Base-by-base conservation (phyloP, 2,113 vertebrate species). In the Donacobius atricapilla region DNA sequence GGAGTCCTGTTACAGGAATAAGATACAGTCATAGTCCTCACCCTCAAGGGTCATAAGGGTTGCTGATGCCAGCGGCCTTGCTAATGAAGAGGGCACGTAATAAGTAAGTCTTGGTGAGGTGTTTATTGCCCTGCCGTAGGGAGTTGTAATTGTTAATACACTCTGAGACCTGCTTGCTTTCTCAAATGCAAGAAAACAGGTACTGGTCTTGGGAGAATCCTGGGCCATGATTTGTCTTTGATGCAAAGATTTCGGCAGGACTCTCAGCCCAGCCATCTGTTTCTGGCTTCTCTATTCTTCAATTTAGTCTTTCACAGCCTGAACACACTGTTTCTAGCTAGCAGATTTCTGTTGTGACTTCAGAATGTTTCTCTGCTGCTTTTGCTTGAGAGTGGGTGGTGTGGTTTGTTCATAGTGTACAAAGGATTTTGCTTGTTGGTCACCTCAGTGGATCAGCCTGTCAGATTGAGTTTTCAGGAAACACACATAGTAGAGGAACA, bases 1-100 rank as follows among this genome's bases (percentile, higher is more conserved):
- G 40, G 88, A 35, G 28, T 89, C 71, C 45, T 92, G 44, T 86
- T 96, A 90, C 76, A 65, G 75, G n/a, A 84, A 57, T 94, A 65
- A 79, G 87, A 71, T 68, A 75, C 7, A 60, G 39, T 56, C 14
- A 8, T 5, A 42, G n/a, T 61, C 50, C 37, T 88, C 30, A n/a
- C 1, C 9, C 42, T 71, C 33, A 17, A 10, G 75, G 42, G 39
- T 76, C 54, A 30, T 21, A 23, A 51, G 44, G 13, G 30, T 35
- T 39, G 60, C 78, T 83, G 64, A 60, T 71, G 47, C 21, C 79
- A 17, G 23, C 45, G 33, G 22, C 40, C 53, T 84, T 93, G 57
- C n/a, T 78, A 35, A 54, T 1, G 2, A 85, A 90, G 65, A 85
- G 28, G 37, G 44, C 45, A 63, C 47, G 20, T 70, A 83, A n/a